Conservation (phyloP, 2,797 vertebrate species). For the Distichodus sexfasciatus region DNA sequence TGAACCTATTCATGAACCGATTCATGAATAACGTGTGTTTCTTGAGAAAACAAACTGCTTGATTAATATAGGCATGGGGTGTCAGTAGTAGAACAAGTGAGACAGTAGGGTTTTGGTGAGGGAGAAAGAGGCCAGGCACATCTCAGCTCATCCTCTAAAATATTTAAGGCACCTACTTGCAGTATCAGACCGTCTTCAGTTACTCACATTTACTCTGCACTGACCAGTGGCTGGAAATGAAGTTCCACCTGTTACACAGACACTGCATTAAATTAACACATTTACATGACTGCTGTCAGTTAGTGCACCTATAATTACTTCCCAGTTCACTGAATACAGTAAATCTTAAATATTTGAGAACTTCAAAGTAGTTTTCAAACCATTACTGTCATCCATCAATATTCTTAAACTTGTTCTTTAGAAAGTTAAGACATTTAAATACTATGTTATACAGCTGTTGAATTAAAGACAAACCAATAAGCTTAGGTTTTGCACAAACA, state of each 20-base stretch:
- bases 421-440: too few relatives aligned
- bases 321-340: neutral
- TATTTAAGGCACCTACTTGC: constrained; percentile 2
- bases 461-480: too few relatives aligned
- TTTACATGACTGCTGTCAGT: neutral
- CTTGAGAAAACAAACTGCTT: too few relatives aligned
- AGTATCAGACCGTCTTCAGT: neutral
- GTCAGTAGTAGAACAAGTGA: neutral
- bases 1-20: too few relatives aligned
- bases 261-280: neutral
- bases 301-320: neutral
- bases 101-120: neutral
- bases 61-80: neutral
- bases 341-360: neutral
- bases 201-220: neutral
- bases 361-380: too few relatives aligned
- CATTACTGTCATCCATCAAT: too few relatives aligned
- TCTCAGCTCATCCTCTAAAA: constrained; percentile 1
- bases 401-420: too few relatives aligned
- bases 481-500: too few relatives aligned
- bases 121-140: neutral
- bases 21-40: too few relatives aligned
- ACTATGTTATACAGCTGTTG: too few relatives aligned
- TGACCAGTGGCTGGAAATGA: neutral
- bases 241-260: neutral